phyloP scores from a whole-genome alignment of 2,888 invertebrate species.

The Hylaea fasciaria region DNA sequence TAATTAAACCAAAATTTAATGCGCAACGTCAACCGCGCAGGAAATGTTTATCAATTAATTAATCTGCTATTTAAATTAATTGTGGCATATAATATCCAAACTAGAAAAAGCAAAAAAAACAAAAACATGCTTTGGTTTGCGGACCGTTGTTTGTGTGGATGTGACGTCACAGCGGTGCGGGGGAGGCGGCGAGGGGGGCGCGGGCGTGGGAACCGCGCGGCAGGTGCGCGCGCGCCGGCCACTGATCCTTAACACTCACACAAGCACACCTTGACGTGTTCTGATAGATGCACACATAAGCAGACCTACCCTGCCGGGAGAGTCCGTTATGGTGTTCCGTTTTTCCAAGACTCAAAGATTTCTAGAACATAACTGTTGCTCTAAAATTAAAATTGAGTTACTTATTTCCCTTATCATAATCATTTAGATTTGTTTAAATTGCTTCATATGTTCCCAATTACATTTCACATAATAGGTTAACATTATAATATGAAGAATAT shows the following conservation, averaged over 20 bases:
- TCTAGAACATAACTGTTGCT: conserved; percentile 23
- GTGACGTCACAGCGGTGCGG: conserved; percentile 68
- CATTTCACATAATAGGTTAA: too few species aligned
- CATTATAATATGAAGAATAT: too few species aligned
- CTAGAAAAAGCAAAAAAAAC: conserved; percentile 48
- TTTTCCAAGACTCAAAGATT: conserved; percentile 58
- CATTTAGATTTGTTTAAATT: background rate
- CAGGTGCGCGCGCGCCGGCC: conserved; percentile 83
- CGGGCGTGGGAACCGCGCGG: conserved; percentile 82
- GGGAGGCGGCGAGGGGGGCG: conserved; percentile 53
- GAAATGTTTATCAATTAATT: conserved; percentile 51
- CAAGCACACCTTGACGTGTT: conserved; percentile 49
- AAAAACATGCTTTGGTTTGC: conserved; percentile 62
- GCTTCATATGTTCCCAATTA: background rate
- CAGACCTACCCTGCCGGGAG: conserved; percentile 48
- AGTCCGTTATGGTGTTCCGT: conserved; percentile 75
- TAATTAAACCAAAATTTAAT: conserved; percentile 18
- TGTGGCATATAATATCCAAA: conserved; percentile 47
- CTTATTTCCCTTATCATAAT: background rate
- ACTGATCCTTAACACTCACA: conserved; percentile 82
- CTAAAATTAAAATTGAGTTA: conserved; percentile 1
- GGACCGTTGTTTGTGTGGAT: conserved; percentile 74
- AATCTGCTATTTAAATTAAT: conserved; percentile 52
- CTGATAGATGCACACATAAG: conserved; percentile 45
- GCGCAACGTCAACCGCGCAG: conserved; percentile 25